Conservation (phyloP, 2,113 vertebrate genomes). For the Hypomesus transpacificus region DNA sequence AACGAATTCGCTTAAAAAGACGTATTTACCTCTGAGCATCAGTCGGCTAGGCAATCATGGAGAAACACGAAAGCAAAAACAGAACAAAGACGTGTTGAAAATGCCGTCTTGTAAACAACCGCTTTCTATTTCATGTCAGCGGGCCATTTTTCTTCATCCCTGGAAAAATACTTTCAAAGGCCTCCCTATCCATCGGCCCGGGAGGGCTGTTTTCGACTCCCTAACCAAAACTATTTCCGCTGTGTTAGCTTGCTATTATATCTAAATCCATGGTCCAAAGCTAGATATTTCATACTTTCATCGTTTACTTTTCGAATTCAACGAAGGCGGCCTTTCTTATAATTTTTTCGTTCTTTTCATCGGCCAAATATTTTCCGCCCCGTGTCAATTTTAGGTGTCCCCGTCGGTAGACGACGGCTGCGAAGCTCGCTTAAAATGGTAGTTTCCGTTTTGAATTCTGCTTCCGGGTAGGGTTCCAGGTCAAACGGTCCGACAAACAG, state of each 20-base stretch:
- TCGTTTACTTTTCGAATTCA: not conserved
- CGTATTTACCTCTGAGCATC: conserved; percentile 37
- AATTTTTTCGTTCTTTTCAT: conserved; percentile 33
- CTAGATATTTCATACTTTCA: not conserved
- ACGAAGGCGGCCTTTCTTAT: conserved; percentile 29
- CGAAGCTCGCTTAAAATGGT: conserved; percentile 67
- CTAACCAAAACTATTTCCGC: conserved; percentile 64
- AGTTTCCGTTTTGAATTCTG: conserved; percentile 72
- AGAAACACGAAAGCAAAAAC: conserved; percentile 18
- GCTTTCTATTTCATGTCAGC: conserved; percentile 57
- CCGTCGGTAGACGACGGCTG: conserved; percentile 56
- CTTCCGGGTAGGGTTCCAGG: conserved; percentile 69
- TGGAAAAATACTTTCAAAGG: conserved; percentile 64
- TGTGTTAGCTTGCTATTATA: conserved; percentile 36
- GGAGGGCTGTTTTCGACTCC: conserved; percentile 60
- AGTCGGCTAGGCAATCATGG: not conserved
- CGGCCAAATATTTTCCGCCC: conserved; percentile 58
- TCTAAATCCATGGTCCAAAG: conserved; percentile 42
- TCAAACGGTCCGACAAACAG: conserved; percentile 38
- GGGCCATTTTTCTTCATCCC: conserved; percentile 65
- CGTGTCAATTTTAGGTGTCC: conserved; percentile 61
- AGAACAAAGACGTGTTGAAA: conserved; percentile 24
- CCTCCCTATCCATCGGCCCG: conserved; percentile 64
- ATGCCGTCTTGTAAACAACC: conserved; percentile 38
- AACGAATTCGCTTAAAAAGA: not conserved